Evolutionary conservation across 2,797 vertebrate genomes (phyloP).

Genomic region (Mallotus villosus): DNA sequence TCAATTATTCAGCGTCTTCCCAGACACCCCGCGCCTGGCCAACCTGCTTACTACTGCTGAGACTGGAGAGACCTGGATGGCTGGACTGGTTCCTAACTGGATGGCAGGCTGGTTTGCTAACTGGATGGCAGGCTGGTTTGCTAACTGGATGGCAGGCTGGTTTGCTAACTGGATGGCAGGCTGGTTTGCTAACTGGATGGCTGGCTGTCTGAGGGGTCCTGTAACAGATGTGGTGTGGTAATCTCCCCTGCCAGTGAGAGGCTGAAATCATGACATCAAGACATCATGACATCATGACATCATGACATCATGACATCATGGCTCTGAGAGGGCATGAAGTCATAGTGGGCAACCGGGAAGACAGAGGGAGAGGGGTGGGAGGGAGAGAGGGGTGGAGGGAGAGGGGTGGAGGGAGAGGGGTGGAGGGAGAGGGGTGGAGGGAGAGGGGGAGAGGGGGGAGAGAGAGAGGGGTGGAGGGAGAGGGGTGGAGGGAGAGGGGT

Average conservation of each 20-base stretch:
- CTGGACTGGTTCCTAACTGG: neutral
- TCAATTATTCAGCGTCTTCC: slow-evolving; percentile 5
- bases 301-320: too few species aligned
- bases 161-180: too few species aligned
- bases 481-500: neutral
- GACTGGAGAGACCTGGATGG: neutral
- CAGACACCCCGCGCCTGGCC: neutral
- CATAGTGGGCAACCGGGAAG: neutral
- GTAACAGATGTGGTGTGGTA: neutral
- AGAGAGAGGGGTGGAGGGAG: too few species aligned
- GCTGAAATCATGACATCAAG: neutral
- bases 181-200: too few species aligned
- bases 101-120: too few species aligned
- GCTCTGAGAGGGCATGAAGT: neutral
- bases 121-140: too few species aligned
- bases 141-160: too few species aligned
- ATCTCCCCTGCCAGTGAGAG: neutral
- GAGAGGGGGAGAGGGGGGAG: neutral
- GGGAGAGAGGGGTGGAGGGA: too few species aligned
- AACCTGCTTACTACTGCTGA: neutral
- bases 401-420: neutral
- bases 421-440: too few species aligned
- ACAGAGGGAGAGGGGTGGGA: too few species aligned
- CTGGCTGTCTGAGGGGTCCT: too few species aligned
- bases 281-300: too few species aligned